Evolutionary conservation across 2,113 vertebrate species (phyloP).

Genomic region (Neotragus pygmaeus): DNA sequence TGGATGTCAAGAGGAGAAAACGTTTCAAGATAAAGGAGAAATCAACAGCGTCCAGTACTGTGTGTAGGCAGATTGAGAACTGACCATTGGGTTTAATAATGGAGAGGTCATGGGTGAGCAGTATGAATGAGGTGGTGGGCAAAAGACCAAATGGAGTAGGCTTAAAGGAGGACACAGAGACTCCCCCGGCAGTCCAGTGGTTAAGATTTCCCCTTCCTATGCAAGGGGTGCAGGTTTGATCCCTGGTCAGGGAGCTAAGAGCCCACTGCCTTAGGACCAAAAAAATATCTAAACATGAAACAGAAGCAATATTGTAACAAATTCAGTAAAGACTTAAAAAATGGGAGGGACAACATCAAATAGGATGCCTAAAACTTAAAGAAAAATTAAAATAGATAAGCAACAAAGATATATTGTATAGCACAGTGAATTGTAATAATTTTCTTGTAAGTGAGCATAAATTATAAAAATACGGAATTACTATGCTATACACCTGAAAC

Average conservation of each 20-base stretch:
- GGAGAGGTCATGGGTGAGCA: not conserved
- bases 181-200: not conserved
- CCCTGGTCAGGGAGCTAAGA: not conserved
- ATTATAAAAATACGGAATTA: not conserved
- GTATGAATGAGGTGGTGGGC: not conserved
- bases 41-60: not conserved
- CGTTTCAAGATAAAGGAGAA: not conserved
- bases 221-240: not conserved
- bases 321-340: not conserved
- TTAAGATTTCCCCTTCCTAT: not conserved
- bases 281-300: not conserved
- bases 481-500: not conserved
- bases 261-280: not conserved
- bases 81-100: not conserved
- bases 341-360: not conserved
- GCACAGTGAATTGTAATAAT: not conserved
- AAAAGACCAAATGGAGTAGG: not conserved
- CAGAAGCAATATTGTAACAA: not conserved
- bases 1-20: not conserved
- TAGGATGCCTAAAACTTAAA: not conserved
- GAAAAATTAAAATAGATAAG: not conserved
- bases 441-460: not conserved
- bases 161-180: not conserved
- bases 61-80: not conserved
- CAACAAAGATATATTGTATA: not conserved